Base-by-base conservation (phyloP, 2,797 vertebrate genomes). In the Brachyalestes nurse region DNA sequence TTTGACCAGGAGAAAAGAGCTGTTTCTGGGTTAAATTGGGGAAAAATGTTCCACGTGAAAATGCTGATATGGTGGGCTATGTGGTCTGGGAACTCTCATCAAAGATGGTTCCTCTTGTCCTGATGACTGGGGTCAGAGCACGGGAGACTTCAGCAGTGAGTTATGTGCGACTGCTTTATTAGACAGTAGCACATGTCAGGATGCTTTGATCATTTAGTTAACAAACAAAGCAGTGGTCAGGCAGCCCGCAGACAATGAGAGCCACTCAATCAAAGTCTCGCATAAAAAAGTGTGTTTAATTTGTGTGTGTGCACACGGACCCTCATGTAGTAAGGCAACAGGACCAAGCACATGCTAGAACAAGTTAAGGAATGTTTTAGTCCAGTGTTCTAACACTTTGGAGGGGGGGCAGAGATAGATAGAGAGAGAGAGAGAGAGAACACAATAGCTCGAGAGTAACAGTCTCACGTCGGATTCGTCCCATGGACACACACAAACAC, bases 391-490 rank as follows among this genome's bases (percentile, higher is more conserved):
- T 72, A 76, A 38, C 34, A 51, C 57, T 74, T 82, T 45, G 45
- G 61, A 64, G 79, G 45, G 34, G 34, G 34, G 34, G 34, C 34
- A 74, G 61, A 75, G 64, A 79, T 8, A 2, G 28, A 28, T 13
- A 23, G 21, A 58, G n/a, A 12, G 0, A 57, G 21, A 58, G 8
- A 58, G 21, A 58, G 5, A 23, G 66, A 25, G 70, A 65, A 79
- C 71, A 87, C 82, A 84, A 83, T 77, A 82, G 61, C 12, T 81
- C 80, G 78, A 23, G 40, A 79, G 55, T 40, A 79, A 81, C 83
- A 83, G 79, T 72, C 80, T 82, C 83, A 82, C 86, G 88, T 89
- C 47, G 87, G 85, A 84, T 82, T 83, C 61, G 47, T 73, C n/a
- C 61, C 62, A 17, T 19, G 28, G 74, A 82, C 72, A 78, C 75